Percentiles rank a stretch among this genome's conserved stretches.
Evolutionary conservation across 2,888 invertebrate species (phyloP).

Genomic region (Leptinotarsa juncta): DNA sequence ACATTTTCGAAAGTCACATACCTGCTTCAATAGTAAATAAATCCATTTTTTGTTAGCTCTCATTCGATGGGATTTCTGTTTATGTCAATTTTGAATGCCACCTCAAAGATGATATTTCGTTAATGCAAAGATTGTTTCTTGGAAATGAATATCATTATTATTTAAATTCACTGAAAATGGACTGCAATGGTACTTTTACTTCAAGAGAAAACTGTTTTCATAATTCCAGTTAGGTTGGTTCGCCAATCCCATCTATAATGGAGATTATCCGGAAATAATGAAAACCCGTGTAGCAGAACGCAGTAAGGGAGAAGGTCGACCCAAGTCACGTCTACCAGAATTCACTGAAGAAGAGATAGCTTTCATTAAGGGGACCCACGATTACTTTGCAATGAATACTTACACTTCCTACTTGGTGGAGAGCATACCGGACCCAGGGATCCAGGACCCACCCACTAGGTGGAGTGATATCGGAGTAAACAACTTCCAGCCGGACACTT

Average conservation of each 20-base stretch:
- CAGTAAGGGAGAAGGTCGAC: constrained; percentile 71
- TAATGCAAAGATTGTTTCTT: too few relatives aligned
- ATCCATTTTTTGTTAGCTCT: too few relatives aligned
- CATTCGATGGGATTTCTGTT: too few relatives aligned
- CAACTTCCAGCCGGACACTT: constrained; percentile 11
- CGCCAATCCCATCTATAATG: constrained; percentile 72
- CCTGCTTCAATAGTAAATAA: too few relatives aligned
- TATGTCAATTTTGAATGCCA: too few relatives aligned
- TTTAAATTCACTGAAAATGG: too few relatives aligned
- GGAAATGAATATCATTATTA: too few relatives aligned
- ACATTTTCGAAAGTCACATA: too few relatives aligned
- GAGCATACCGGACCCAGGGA: constrained; percentile 25
- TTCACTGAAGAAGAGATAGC: constrained; percentile 72
- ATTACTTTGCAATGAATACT: constrained; percentile 81
- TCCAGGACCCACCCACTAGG: constrained; percentile 15
- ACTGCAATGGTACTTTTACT: too few relatives aligned
- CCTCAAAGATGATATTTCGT: too few relatives aligned
- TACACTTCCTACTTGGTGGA: constrained; percentile 68
- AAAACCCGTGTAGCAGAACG: constrained; percentile 69
- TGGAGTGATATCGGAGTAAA: constrained; percentile 19
- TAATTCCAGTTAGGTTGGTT: constrained; percentile 44
- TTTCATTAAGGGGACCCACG: constrained; percentile 73
- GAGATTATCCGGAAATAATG: constrained; percentile 77
- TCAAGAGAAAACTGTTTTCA: too few relatives aligned
- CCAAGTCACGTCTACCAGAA: constrained; percentile 72